Evolutionary conservation across 2,113 vertebrate genomes (phyloP), one percentile per base, ranked within the genome.

Genomic region (Tragulus kanchil): DNA sequence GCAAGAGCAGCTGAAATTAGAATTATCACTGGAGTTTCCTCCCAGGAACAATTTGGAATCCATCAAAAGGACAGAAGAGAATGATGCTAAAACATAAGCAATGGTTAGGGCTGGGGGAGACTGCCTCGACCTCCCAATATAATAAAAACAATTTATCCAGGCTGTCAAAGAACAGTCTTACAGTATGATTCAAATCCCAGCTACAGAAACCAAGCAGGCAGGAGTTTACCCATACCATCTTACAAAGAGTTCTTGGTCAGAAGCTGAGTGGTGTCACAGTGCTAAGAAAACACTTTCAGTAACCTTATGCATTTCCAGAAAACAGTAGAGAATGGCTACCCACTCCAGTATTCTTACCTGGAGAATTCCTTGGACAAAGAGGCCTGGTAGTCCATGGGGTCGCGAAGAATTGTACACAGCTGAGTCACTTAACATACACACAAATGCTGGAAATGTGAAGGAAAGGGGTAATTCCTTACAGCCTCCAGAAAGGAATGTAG

Each of bases 1-100:
- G 96, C 85, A 95, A 90, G 26, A 97, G 65, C 54, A 90, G 28
- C 25, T 11, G 85, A 98, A 98, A 97, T 97, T 95, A 95, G 93
- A 97, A 98, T 92, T 7, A 98, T 93, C 59, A 85, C 59, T 28
- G 15, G 89, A 84, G 85, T 94, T 98, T 97, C 92, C 54, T 64
- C 52, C 25, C 91, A 97, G 71, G 93, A 95, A 84, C 92, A 94
- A 75, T 97, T 31, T 81, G 81, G 82, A 87, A 95, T 98, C 85
- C 36, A 62, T 94, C 75, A 93, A 89, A 97, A 95, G 79, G 87
- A 97, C 92, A 93, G 65, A 84, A 86, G 48, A 31, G 94, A 85
- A 96, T 78, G 69, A 84, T 89, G 14, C 64, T 90, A 58, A 91
- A 86, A 89, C 67, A 69, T 78, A 81, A 77, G 82, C 67, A 93